Base-by-base conservation (phyloP, 2,113 vertebrate species). In the Scomber scombrus region DNA sequence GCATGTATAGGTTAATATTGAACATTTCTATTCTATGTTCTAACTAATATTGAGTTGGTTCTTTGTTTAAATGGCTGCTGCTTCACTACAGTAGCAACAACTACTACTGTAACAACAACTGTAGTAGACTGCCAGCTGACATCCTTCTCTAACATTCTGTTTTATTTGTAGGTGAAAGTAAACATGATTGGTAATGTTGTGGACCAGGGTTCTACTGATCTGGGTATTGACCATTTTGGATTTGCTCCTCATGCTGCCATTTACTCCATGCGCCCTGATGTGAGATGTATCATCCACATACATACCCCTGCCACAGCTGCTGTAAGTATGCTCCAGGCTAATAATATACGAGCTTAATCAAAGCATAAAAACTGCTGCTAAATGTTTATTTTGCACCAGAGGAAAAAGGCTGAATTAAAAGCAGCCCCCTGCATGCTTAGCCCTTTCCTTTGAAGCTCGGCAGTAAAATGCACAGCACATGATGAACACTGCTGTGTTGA, bases 111-210 rank as follows among this genome's bases (percentile, higher is more conserved):
- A 23, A 18, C 40, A 23, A 9, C 7, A 40, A 10, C 34, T 40
- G 7, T 13, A 31, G 14, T 15, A 26, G 3, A 18, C 21, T 10
- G 13, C 13, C 21, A 29, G n/a, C 16, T 31, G 26, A 43, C 45
- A 2, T 71, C 55, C 12, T 23, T 71, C 26, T 71, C 18, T 62
- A 60, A 63, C n/a, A 34, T 19, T 57, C 19, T 58, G 6, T 43
- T 55, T 49, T 68, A 16, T 51, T 67, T 91, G 29, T 84, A 99
- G 98, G 95, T 99, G 31, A 99, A 99, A 86, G 96, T 99, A 68
- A 98, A 99, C 91, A 97, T 99, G 76, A 93, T 98, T 3, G 97
- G 97, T 64, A 96, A 97, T 40, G 96, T 98, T n/a, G 97, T 99
- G 91, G 97, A 99, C 87, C 96, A 97, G 83, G 97, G 97, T 51